Evolutionary conservation across 2,888 invertebrate genomes (phyloP), one percentile per base, ranked within the genome.

Genomic region (Flexamia atlantica): DNA sequence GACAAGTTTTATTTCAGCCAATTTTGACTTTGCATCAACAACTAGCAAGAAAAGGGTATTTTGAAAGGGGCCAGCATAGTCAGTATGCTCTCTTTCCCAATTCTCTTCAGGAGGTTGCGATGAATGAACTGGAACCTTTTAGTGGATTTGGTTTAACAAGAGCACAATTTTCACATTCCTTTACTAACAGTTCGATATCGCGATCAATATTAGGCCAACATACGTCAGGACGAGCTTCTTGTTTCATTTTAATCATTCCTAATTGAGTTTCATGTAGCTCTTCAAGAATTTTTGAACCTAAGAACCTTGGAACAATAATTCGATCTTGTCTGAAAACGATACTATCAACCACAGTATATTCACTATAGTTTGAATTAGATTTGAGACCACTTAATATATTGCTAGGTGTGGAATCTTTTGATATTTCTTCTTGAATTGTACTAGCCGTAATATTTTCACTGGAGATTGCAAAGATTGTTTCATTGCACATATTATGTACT

Each of bases 241-340:
- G 81, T 76, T 89, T 88, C 87, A 88, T 88, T 40, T 87, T 88
- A 10, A 86, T 85, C 10, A 88, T 86, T 0, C 88, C 88, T 12
- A 87, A 68, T 81, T 88, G 87, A 0, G 87, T 87, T 17, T 85
- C 70, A 82, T 88, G 88, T 7, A 89, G 81, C 82, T 88, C 88
- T n/a, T 87, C 70, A 60, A 88, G 81, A 14, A 88, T 57, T 86
- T 9, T 87, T 46, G 82, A 87, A 86, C 46, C 28, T 79, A 72
- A 10, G 25, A 23, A 23, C 82, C 82, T n/a, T 46, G 86, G 86
- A 64, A 88, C 85, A 10, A 87, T 72, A 30, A 86, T 82, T n/a
- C 87, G 79, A 28, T 82, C 46, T 23, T 82, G 76, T 70, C 82
- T 53, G 36, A 86, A 82, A 53, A 86, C 30, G 12, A 85, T 74